phyloP scores from a whole-genome alignment of 2,888 invertebrate species.

The Dysmachus trigonus region DNA sequence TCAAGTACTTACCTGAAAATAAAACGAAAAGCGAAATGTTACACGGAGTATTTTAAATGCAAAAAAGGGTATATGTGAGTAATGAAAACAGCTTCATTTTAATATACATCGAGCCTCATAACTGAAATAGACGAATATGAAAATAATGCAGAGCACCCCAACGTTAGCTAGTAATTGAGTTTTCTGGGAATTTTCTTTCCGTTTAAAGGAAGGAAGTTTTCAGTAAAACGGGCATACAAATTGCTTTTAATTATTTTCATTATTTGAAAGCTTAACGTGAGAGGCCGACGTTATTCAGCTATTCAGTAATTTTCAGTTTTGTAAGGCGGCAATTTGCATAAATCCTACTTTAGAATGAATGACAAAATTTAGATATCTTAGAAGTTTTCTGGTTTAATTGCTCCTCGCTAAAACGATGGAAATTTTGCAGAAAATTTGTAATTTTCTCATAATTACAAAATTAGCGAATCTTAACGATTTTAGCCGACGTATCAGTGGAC shows the following conservation, averaged over 20 bases:
- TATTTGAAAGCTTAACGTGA: background rate
- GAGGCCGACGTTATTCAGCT: background rate
- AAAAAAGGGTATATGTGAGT: background rate
- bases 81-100: background rate
- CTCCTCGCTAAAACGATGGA: background rate
- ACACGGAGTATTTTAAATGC: background rate
- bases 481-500: background rate
- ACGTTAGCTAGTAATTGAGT: background rate
- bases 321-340: background rate
- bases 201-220: background rate
- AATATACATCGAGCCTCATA: background rate
- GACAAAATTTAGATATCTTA: background rate
- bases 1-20: background rate
- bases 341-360: background rate
- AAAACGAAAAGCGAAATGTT: background rate
- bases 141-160: background rate
- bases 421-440: background rate
- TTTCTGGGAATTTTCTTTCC: background rate
- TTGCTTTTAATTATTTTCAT: conserved; percentile 9
- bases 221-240: background rate
- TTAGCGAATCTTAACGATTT: background rate
- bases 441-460: background rate
- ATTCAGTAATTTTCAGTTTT: background rate
- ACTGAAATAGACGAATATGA: background rate
- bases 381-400: background rate